Base-by-base conservation (phyloP, 2,888 invertebrate genomes). In the Polydrusus tereticollis region DNA sequence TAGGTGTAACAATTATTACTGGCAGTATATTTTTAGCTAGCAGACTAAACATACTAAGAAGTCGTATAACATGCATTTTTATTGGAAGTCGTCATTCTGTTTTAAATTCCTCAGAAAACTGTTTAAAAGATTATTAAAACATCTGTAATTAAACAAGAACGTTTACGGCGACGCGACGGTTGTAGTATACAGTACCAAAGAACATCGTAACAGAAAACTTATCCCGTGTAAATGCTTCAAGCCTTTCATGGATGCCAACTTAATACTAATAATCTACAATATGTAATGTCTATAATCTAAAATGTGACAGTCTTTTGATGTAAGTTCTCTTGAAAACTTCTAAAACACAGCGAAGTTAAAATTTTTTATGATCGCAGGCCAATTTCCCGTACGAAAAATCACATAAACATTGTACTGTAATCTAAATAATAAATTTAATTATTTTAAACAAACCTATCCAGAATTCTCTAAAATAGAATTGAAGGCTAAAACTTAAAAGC, bases 351-450 rank as follows among this genome's bases (percentile, higher is more conserved):
- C 3, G 26, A 5, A 5, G 26, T 6, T 7, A 7, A 1, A 5
- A 16, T 41, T 47, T 47, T 47, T 21, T n/a, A 47, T n/a, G 20
- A 45, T 3, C 20, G 3, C 45, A 23, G 21, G 47, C 47, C 47
- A 47, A 47, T 47, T 23, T 23, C 23, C 12, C 45, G 10, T 20
- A 21, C 47, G 47, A n/a, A n/a, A n/a, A 20, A 12, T 6, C 6
- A 23, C 1, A 47, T 47, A 47, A 47, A 47, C 47, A 47, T 12
- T 23, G 47, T 23, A 12, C 23, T 1, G 4, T 1, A 2, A 55
- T 29, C 12, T n/a, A 55, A 16, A 55, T 29, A 55, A 55, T 55
- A 55, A 55, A 55, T 55, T 16, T 29, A 55, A 29, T 55, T 55
- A 26, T 29, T 55, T 29, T 55, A 55, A 55, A 55, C 52, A 33